Evolutionary conservation across 2,888 invertebrate genomes (phyloP).

Genomic region (Acanthosepion lycidas): DNA sequence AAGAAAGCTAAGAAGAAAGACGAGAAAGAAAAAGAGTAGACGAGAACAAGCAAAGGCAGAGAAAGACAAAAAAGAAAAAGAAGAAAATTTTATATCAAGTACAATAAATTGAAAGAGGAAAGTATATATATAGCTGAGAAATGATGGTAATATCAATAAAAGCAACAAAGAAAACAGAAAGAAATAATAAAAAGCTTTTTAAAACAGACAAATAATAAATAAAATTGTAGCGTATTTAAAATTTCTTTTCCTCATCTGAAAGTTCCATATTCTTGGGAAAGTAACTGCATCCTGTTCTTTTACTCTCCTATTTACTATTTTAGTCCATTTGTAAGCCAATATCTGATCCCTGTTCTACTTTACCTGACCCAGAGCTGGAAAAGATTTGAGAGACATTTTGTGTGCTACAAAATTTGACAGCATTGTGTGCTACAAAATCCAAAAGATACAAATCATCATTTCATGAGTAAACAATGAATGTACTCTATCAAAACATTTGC

Average conservation of each 20-base stretch:
- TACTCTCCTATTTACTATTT: background rate
- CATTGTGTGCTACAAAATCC: background rate
- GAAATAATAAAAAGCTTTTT: background rate
- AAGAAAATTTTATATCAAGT: no score
- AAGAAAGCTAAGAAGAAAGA: background rate
- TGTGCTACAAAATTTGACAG: background rate
- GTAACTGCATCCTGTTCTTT: background rate
- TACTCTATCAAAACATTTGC: background rate
- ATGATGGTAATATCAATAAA: no score
- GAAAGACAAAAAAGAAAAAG: no score
- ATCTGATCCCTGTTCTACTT: background rate
- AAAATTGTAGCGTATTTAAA: background rate
- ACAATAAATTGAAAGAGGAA: no score
- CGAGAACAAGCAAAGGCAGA: no score
- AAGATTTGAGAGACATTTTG: background rate
- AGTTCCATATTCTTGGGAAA: constrained; percentile 1
- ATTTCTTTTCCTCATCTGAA: background rate
- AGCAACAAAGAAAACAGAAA: no score
- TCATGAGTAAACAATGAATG: background rate
- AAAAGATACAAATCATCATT: background rate
- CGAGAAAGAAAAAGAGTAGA: background rate
- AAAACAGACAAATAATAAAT: background rate
- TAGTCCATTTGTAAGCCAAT: background rate
- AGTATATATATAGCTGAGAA: no score
- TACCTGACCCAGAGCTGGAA: background rate